Base-by-base conservation (phyloP, 2,888 invertebrate species). In the Scelioninae gen. 2 region DNA sequence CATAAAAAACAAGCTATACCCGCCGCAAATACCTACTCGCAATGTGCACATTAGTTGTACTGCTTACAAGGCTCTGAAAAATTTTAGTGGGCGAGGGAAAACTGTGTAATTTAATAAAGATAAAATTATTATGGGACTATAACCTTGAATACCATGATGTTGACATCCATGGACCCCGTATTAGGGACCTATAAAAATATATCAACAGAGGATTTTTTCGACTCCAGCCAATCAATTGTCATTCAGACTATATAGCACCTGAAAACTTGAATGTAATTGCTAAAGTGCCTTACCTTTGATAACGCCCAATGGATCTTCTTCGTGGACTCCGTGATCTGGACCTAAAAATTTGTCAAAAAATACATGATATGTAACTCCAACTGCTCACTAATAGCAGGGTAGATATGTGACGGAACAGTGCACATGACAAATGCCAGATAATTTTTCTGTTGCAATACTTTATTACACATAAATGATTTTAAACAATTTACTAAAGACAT, bases 121-220 rank as follows among this genome's bases (percentile, higher is more conserved):
- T 15, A 35, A 1, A 28, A 48, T 4, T n/a, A 0, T 35, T 22
- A n/a, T 9, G 7, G 0, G n/a, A 25, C 11, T 53, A 64, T 84
- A 84, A 85, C 85, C 85, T 85, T 69, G 84, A 82, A 72, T 79
- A 79, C 50, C 79, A 78, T 48, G 79, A 76, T 10, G 81, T 75
- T 5, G 82, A 79, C 67, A 78, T 77, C 73, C 76, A 79, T 6
- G 85, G 82, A 73, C 85, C 84, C 81, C 81, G 81, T 58, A 84
- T 70, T 75, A 75, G 77, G 84, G 84, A 78, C 85, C 85, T 81
- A 43, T 83, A 82, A 82, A 79, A 81, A 77, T 81, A 10, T 11
- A 79, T 77, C 79, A 83, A 76, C 79, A 81, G 72, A 80, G 78
- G 76, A 76, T 71, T 80, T 79, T 77, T 78, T 78, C 82, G 78